Evolutionary conservation across 2,888 invertebrate genomes (phyloP).

Genomic region (Coenonympha glycerion): DNA sequence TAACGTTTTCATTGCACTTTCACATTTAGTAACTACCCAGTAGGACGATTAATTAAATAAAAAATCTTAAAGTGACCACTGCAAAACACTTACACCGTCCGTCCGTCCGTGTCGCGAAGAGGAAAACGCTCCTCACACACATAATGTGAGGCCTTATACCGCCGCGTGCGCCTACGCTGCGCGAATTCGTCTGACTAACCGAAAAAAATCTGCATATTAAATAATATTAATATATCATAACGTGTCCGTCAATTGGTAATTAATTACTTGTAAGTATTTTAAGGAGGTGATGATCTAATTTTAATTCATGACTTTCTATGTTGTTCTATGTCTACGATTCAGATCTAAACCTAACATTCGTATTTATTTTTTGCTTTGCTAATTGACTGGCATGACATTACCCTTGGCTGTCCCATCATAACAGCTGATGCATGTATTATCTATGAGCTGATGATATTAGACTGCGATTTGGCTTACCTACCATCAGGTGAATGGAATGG

Average conservation of each 20-base stretch:
- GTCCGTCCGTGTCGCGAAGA: conserved; percentile 48
- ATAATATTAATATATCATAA: conserved; percentile 25
- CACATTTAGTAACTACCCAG: background rate
- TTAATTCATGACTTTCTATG: background rate
- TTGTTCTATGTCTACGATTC: background rate
- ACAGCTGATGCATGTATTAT: no score
- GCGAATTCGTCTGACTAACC: conserved; percentile 28
- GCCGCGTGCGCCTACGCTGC: conserved; percentile 51
- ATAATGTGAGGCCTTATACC: conserved; percentile 55
- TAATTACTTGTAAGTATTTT: conserved; percentile 21
- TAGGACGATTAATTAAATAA: no score
- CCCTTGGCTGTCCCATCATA: no score
- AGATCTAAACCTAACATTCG: background rate
- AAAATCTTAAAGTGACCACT: conserved; percentile 12
- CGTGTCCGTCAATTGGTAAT: conserved; percentile 25
- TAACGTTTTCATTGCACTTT: background rate
- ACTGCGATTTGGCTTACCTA: no score
- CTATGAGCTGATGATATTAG: no score
- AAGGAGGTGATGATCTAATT: conserved; percentile 24
- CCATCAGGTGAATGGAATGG: no score
- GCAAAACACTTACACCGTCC: conserved; percentile 50
- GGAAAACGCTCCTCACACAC: conserved; percentile 49
- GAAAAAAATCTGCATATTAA: conserved; percentile 27
- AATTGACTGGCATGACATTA: no score
- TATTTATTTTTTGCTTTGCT: no score